Evolutionary conservation across 2,797 vertebrate genomes (phyloP).

Genomic region (Balearica regulorum): DNA sequence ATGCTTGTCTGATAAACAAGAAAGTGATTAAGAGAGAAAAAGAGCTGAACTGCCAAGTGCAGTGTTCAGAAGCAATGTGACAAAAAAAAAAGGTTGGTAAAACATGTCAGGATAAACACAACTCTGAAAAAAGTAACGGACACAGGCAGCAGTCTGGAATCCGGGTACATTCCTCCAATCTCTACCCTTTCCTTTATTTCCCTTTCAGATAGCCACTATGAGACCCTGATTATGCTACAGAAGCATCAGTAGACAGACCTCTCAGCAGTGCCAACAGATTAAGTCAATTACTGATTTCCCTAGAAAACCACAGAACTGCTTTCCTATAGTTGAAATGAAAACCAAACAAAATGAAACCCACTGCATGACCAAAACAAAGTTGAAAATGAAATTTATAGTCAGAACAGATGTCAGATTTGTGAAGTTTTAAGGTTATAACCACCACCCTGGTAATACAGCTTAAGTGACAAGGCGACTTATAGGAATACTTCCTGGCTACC

Average conservation of each 20-base stretch:
- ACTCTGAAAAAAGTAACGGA: neutral
- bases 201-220: neutral
- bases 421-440: neutral
- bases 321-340: neutral
- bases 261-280: neutral
- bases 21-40: neutral
- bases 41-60: neutral
- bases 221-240: neutral
- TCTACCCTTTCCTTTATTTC: neutral
- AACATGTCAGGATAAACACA: neutral
- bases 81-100: neutral
- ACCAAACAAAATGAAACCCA: neutral
- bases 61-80: neutral
- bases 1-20: neutral
- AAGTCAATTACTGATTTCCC: neutral
- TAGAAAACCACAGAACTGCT: neutral
- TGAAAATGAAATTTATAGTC: neutral
- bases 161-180: neutral
- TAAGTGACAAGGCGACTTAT: fast-evolving
- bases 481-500: neutral
- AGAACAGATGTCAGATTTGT: neutral
- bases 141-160: neutral
- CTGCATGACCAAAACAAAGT: neutral
- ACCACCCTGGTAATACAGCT: neutral
- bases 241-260: neutral